Conservation (phyloP, 2,113 vertebrate genomes). For the Ctenomys sociabilis region DNA sequence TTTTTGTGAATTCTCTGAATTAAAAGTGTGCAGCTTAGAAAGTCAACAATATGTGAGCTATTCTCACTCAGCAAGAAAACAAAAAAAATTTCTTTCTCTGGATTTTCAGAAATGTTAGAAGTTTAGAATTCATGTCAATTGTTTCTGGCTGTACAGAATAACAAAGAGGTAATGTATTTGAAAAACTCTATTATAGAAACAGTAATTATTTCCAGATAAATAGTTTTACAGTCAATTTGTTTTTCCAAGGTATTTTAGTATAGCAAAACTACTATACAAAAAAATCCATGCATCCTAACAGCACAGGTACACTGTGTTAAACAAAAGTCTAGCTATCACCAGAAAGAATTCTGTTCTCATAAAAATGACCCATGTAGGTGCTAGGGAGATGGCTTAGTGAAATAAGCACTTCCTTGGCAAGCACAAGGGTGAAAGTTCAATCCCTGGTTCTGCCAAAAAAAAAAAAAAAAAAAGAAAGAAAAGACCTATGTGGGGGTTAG, state of each 20-base stretch:
- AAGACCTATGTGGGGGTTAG: not conserved
- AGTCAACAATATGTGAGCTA: not conserved
- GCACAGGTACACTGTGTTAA: not conserved
- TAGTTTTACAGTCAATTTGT: slow-evolving; percentile 58
- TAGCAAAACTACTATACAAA: slow-evolving; percentile 55
- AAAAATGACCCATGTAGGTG: not conserved
- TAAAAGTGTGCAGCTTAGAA: slow-evolving; percentile 47
- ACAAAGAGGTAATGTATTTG: not conserved
- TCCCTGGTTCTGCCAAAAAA: no score
- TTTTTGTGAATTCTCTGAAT: slow-evolving; percentile 47
- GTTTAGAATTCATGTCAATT: slow-evolving; percentile 53
- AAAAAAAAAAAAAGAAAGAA: no score
- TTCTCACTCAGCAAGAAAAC: slow-evolving; percentile 32
- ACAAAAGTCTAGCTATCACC: not conserved
- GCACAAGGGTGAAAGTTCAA: no score
- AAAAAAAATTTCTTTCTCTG: not conserved
- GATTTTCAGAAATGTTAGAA: slow-evolving; percentile 49
- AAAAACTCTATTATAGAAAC: slow-evolving; percentile 57
- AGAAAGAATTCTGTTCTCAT: slow-evolving; percentile 15
- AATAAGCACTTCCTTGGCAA: no score
- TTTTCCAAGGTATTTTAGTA: slow-evolving; percentile 54
- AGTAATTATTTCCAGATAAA: slow-evolving; percentile 65
- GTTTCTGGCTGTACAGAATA: slow-evolving; percentile 17
- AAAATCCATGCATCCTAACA: slow-evolving; percentile 32
- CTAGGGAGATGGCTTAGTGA: no score